Base-by-base conservation (phyloP, 2,888 invertebrate species). In the Ectemnius lituratus region DNA sequence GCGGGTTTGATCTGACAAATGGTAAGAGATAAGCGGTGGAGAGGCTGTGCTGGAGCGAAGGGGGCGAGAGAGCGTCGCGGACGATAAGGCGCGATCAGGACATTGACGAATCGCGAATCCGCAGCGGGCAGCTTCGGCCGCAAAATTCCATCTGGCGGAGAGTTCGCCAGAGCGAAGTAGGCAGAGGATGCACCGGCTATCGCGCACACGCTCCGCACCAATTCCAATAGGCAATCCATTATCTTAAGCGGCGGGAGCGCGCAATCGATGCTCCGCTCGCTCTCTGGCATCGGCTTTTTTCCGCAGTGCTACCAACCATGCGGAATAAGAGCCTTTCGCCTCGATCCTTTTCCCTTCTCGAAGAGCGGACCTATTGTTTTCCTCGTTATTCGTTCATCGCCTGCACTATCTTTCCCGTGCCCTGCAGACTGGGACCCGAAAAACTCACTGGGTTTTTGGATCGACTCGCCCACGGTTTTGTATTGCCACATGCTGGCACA, bases 191-290 rank as follows among this genome's bases (percentile, higher is more conserved):
- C 37, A 37, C 37, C 11, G 37, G 61, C 81, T 81, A 83, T 83
- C 37, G 37, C 37, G 37, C 83, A 79, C 84, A 76, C 75, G 70
- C 73, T 72, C 73, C 76, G 69, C 64, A 76, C 74, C 82, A 80
- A 83, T 83, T 84, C 84, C 84, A 78, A 37, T 83, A 68, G 81
- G 64, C 73, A 81, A 83, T 83, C 82, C 82, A 83, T 83, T 83
- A 83, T 83, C 84, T 83, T 83, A 83, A 83, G 70, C 82, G 37
- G 37, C 8, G 76, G 75, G 62, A 64, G 70, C 70, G 64, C 56
- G 67, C 70, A 71, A 83, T 83, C 82, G 84, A 83, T 81, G 37
- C 37, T 75, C 69, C 46, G 45, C 65, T 67, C 49, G 37, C 57
- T 52, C 64, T 68, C 73, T 11, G 37, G 37, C 37, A 37, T 37